A percentile compares a stretch with the other conserved stretches of the same genome.
These are phyloP conservation scores for Bradynema listronoti DNA, from an alignment of 1,140 invertebrate genomes.

Conservation along the genomic window DNA sequence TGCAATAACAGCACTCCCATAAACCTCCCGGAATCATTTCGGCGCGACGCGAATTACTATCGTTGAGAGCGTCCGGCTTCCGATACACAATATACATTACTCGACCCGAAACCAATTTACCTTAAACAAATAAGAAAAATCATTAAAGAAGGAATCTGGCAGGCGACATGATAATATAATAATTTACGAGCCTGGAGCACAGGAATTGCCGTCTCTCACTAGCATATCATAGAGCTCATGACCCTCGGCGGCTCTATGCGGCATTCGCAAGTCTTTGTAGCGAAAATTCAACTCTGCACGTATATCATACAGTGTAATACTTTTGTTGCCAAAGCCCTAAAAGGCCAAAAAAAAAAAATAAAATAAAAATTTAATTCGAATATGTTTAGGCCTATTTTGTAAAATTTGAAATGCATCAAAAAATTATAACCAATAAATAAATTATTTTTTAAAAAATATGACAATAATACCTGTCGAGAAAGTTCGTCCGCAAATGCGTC, in stretches of 20 bases:
- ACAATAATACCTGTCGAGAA: slow-evolving; percentile 70
- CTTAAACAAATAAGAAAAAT: slow-evolving; percentile 37
- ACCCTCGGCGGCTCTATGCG: slow-evolving; percentile 71
- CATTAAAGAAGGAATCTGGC: too few relatives aligned
- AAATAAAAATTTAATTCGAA: neutral
- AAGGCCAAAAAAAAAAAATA: slow-evolving; percentile 14
- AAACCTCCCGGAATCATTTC: too few relatives aligned
- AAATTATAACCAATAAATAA: slow-evolving; percentile 9
- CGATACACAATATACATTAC: slow-evolving; percentile 47
- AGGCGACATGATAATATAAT: too few relatives aligned
- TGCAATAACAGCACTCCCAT: slow-evolving; percentile 82
- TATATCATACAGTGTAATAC: slow-evolving; percentile 93
- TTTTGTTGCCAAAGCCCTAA: slow-evolving; percentile 85
- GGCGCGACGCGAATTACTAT: slow-evolving; percentile 67
- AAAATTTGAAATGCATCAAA: neutral
- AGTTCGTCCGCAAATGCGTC: slow-evolving; percentile 97
- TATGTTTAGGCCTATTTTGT: neutral
- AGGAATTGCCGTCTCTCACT: slow-evolving; percentile 61
- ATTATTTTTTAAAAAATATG: too few relatives aligned
- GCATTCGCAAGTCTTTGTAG: slow-evolving; percentile 83
- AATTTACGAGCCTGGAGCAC: slow-evolving; percentile 6
- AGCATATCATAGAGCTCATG: slow-evolving; percentile 88
- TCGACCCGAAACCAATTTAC: slow-evolving; percentile 60
- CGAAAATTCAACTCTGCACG: slow-evolving; percentile 84
- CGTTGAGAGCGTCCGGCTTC: slow-evolving; percentile 65